Evolutionary conservation across 2,888 invertebrate species (phyloP).

Genomic region (Patella pellucida): DNA sequence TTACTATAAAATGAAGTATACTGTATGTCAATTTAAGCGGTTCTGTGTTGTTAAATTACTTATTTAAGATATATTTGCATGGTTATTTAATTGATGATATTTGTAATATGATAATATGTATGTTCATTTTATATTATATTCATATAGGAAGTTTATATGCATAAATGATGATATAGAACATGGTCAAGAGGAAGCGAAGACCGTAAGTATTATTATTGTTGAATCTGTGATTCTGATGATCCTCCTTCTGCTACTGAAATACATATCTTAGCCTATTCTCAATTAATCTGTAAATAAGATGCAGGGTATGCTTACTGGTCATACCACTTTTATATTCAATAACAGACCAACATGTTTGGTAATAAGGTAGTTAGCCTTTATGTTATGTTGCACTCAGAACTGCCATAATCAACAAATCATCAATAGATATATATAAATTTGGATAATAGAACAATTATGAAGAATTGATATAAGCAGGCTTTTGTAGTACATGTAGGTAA

Average conservation of each 20-base stretch:
- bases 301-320: no score
- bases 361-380: no score
- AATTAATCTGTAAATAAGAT: no score
- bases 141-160: constrained; percentile 83
- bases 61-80: background rate
- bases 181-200: constrained; percentile 75
- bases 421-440: background rate
- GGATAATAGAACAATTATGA: background rate
- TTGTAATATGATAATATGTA: background rate
- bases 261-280: no score
- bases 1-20: background rate
- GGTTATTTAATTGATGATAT: background rate
- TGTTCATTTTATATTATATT: background rate
- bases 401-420: constrained; percentile 17
- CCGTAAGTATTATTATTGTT: constrained; percentile 64
- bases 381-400: no score
- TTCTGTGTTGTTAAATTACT: constrained; percentile 2
- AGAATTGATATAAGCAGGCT: background rate
- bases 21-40: background rate
- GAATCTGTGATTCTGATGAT: no score
- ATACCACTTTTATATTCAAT: no score
- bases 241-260: no score
- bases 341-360: no score
- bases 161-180: constrained; percentile 84
- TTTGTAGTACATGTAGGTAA: background rate